phyloP scores from a whole-genome alignment of 2,888 invertebrate species.

The Mythimna loreyi region DNA sequence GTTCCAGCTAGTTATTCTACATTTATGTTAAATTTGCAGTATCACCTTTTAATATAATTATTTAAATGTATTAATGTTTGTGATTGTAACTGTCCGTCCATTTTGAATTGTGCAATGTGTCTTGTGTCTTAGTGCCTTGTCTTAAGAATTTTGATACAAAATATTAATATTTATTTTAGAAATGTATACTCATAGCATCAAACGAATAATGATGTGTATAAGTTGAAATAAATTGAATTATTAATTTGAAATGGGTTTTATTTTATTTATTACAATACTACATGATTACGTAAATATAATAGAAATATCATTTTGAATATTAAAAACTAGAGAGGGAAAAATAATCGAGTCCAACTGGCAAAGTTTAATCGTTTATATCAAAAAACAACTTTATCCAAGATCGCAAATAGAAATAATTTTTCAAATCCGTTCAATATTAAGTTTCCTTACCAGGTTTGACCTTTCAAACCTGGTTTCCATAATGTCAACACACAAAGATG shows the following conservation, averaged over 20 bases:
- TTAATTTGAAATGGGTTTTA: constrained; percentile 36
- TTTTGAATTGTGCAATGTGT: constrained; percentile 76
- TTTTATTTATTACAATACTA: constrained; percentile 24
- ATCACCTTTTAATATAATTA: constrained; percentile 36
- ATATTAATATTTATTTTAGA: constrained; percentile 75
- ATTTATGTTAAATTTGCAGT: constrained; percentile 27
- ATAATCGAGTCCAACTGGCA: too few relatives aligned
- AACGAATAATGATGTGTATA: constrained; percentile 45
- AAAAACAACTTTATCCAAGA: too few relatives aligned
- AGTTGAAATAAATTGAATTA: constrained; percentile 55
- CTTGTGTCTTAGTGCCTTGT: constrained; percentile 68
- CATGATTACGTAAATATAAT: constrained; percentile 3
- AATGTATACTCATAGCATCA: constrained; percentile 45
- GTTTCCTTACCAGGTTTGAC: too few relatives aligned
- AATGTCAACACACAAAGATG: too few relatives aligned
- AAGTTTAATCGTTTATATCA: too few relatives aligned
- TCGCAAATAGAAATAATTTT: too few relatives aligned
- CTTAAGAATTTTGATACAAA: constrained; percentile 67
- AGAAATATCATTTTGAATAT: background rate
- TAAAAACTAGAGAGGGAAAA: too few relatives aligned
- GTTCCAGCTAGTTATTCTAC: too few relatives aligned
- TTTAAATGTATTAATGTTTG: constrained; percentile 73
- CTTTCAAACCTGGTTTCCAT: too few relatives aligned
- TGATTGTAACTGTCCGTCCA: constrained; percentile 86
- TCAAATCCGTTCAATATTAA: too few relatives aligned